A percentile compares a stretch with the other conserved stretches of the same genome.
Evolutionary conservation across 2,888 invertebrate genomes (phyloP).

Genomic region (Congeria kusceri): DNA sequence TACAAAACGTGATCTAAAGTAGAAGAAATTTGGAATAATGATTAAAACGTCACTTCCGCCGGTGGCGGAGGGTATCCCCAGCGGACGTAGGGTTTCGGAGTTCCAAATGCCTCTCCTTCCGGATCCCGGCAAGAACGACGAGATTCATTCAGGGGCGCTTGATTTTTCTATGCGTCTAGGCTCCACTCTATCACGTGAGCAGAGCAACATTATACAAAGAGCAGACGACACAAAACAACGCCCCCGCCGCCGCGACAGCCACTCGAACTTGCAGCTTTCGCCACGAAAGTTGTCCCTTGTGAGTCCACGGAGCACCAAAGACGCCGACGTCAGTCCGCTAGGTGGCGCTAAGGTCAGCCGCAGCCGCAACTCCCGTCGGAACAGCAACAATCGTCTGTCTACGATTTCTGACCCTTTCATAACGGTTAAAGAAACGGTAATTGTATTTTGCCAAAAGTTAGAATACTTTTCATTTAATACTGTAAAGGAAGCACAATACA

Average conservation of each 20-base stretch:
- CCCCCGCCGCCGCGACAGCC: not conserved
- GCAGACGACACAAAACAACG: conserved; percentile 30
- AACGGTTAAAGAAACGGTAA: conserved; percentile 41
- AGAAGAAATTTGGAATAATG: too few species aligned
- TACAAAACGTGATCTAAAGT: too few species aligned
- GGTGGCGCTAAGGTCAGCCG: conserved; percentile 4
- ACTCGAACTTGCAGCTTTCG: not conserved
- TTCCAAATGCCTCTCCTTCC: conserved; percentile 65
- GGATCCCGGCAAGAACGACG: conserved; percentile 63
- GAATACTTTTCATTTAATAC: too few species aligned
- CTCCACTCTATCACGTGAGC: conserved; percentile 60
- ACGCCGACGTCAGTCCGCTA: not conserved
- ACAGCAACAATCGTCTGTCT: conserved; percentile 11
- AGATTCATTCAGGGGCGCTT: conserved; percentile 44
- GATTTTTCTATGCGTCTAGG: conserved; percentile 70
- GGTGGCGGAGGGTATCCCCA: not conserved
- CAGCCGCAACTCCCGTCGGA: conserved; percentile 21
- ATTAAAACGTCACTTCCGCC: too few species aligned
- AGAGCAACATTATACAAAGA: conserved; percentile 17
- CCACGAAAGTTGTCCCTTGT: not conserved
- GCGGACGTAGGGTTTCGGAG: not conserved
- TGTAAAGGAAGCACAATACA: too few species aligned
- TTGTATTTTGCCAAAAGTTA: too few species aligned
- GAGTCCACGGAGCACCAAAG: conserved; percentile 5
- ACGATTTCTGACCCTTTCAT: conserved; percentile 8